Evolutionary conservation across 2,797 vertebrate genomes (phyloP), one percentile per base, ranked within the genome.

Genomic region (Eulemur albifrons): DNA sequence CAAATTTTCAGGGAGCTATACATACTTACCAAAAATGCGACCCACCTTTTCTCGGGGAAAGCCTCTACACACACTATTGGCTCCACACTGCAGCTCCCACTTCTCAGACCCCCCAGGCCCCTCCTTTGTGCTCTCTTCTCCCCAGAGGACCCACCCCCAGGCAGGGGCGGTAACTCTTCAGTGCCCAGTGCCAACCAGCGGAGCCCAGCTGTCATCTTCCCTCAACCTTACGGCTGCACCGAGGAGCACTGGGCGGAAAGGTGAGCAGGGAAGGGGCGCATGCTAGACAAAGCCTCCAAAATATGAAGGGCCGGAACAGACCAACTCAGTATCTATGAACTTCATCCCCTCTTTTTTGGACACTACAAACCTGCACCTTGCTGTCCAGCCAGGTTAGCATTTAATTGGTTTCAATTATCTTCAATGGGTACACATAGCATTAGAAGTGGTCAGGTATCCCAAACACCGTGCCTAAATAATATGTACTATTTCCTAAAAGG

Each of bases 1-100:
- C 25, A 90, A 45, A 54, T 52, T 94, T 90, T 85, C 57, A 79
- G 50, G 35, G 45, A 97, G 48, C 38, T 95, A 50, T 67, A 82
- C 83, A 90, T 52, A 93, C 61, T 88, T 63, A 52, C 0, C 80
- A 84, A 80, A 81, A 85, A 72, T 13, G 23, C 32, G 70, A 91
- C 59, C 85, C 27, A 65, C 48, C n/a, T 75, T 85, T 73, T 80
- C 54, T 73, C 20, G n/a, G 1, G 12, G 23, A 52, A 80, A 82
- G 77, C 85, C 73, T 93, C 70, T 17, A 3, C 2, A 7, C 52
- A 81, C 23, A 43, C 17, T 54, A 79, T 18, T 4, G 43, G 48
- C 45, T 67, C 38, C 65, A 10, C 2, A 48, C 3, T 30, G 61
- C 1, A 7, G 48, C 17, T 77, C 75, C 43, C 35, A 67, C 59